Evolutionary conservation across 2,113 vertebrate species (phyloP).

Genomic region (Nothocercus nigrocapillus): DNA sequence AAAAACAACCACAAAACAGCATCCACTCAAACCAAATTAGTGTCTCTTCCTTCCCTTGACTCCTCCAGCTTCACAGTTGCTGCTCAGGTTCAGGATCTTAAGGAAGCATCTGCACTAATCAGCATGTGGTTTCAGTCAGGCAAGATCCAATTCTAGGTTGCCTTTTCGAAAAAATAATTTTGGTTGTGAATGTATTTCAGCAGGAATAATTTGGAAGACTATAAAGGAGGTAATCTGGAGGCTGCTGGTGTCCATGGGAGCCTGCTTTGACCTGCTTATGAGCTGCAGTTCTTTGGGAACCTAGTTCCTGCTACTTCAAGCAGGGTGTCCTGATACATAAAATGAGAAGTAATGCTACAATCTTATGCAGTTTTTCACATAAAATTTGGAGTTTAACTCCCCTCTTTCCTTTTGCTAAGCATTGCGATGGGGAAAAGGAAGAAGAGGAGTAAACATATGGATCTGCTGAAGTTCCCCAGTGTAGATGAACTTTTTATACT

Average conservation of each 20-base stretch:
- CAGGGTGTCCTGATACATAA: neutral
- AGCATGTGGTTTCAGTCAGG: neutral
- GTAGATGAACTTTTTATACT: no score
- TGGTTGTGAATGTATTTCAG: neutral
- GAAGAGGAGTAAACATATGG: no score
- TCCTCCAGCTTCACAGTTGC: neutral
- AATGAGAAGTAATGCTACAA: neutral
- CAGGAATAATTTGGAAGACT: neutral
- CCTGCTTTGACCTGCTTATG: neutral
- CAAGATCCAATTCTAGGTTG: neutral
- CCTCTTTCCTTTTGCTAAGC: neutral
- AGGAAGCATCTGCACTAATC: neutral
- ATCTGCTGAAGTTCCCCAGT: no score
- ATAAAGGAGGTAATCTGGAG: neutral
- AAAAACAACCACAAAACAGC: neutral
- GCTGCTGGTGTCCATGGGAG: neutral
- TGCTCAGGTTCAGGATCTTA: neutral
- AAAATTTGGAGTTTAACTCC: no score
- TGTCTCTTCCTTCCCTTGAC: neutral
- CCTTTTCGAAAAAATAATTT: neutral
- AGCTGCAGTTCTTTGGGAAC: neutral
- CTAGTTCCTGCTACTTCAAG: neutral
- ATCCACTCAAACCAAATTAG: neutral
- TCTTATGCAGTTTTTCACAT: neutral
- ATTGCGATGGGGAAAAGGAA: neutral